These are phyloP conservation scores for Taenioides sp. DNA, from an alignment of 2,797 vertebrate genomes.

Conservation along the genomic window DNA sequence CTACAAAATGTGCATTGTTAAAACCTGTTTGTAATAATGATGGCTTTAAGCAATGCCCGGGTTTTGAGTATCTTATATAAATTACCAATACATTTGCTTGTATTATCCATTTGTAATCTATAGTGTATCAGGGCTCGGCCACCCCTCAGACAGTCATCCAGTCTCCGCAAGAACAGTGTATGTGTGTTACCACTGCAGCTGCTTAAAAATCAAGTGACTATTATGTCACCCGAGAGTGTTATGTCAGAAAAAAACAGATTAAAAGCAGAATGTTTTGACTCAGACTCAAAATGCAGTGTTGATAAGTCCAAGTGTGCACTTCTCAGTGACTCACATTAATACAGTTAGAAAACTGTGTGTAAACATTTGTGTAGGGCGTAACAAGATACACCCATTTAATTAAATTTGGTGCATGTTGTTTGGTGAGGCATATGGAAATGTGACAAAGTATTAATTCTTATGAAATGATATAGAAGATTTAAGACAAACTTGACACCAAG, in stretches of 20 bases:
- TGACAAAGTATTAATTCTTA: constrained; percentile 2
- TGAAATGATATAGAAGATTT: constrained; percentile 9
- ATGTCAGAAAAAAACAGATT: not conserved
- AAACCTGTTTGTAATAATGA: no score
- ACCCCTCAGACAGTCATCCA: not conserved
- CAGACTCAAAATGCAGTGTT: not conserved
- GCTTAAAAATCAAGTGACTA: not conserved
- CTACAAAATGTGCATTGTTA: not conserved
- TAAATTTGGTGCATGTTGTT: not conserved
- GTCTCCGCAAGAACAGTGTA: constrained; percentile 8
- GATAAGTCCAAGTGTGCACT: not conserved
- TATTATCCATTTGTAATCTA: not conserved
- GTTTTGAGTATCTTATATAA: not conserved
- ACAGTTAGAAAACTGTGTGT: not conserved
- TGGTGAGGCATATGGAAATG: constrained; percentile 17
- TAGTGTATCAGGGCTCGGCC: constrained; percentile 8
- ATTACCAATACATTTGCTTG: not conserved
- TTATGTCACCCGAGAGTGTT: not conserved
- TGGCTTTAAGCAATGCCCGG: not conserved
- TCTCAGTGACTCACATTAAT: not conserved
- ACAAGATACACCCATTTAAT: not conserved
- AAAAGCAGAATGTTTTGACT: constrained; percentile 3
- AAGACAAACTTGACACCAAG: constrained; percentile 26
- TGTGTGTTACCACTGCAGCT: not conserved
- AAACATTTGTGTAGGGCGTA: not conserved